Evolutionary conservation across 2,797 vertebrate species (phyloP).

Genomic region (Phylloscopus collybita): DNA sequence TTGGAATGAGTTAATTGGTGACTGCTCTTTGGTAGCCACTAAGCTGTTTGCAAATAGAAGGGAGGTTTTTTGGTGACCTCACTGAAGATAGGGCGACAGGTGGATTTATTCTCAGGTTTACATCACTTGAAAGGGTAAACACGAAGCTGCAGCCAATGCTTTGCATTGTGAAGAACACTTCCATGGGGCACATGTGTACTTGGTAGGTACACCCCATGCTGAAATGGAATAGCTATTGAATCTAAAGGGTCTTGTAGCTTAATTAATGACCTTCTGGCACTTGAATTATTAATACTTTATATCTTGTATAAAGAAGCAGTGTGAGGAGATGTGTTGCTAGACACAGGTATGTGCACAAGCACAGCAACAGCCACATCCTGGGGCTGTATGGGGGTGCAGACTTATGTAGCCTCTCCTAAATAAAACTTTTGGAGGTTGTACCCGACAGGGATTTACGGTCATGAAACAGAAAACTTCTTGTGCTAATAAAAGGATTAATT

Average conservation of each 20-base stretch:
- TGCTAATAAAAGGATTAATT: background rate
- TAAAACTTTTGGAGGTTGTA: background rate
- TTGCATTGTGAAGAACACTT: conserved; percentile 36
- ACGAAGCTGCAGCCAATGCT: conserved; percentile 34
- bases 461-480: background rate
- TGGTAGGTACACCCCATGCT: background rate
- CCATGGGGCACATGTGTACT: background rate
- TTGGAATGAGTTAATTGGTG: conserved; percentile 52
- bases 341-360: background rate
- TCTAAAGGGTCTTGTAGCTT: conserved; percentile 6
- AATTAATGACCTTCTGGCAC: conserved; percentile 21
- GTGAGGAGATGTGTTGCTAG: background rate
- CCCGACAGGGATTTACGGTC: background rate
- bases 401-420: background rate
- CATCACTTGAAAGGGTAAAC: conserved; percentile 63
- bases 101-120: conserved; percentile 78
- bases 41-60: conserved; percentile 79
- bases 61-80: conserved; percentile 65
- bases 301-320: background rate
- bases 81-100: conserved; percentile 71
- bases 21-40: conserved; percentile 65
- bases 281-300: background rate
- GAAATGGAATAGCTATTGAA: conserved; percentile 30
- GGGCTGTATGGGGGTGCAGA: background rate
- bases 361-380: background rate